Conservation (phyloP, 1,140 invertebrate species). For the Araneus ventricosus region DNA sequence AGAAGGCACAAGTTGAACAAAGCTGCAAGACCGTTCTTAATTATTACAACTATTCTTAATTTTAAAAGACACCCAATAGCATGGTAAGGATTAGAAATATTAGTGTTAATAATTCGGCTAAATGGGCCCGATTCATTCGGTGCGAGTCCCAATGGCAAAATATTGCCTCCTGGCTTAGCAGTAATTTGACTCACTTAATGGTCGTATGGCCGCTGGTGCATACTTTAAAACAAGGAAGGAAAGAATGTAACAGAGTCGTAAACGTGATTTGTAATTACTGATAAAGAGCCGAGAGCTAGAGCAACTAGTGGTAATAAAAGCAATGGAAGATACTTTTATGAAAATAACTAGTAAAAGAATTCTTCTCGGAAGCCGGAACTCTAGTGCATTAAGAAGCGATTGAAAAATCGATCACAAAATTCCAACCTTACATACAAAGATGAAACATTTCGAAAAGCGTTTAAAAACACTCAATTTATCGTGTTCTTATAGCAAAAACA, state of each 20-base stretch:
- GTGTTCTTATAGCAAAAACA: no score
- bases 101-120: background rate
- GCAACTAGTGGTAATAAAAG: background rate
- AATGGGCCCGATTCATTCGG: background rate
- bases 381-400: no score
- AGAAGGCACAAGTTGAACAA: background rate
- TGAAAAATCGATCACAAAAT: no score
- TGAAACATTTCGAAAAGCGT: no score
- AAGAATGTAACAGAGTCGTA: background rate
- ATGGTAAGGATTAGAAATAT: background rate
- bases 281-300: background rate
- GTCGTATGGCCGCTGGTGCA: background rate
- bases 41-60: background rate
- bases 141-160: slow-evolving; percentile 18
- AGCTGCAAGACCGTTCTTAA: background rate
- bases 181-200: slow-evolving; percentile 24
- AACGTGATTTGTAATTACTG: background rate
- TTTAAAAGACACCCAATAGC: background rate
- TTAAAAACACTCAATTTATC: no score
- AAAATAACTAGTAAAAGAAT: no score
- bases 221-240: background rate
- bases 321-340: background rate
- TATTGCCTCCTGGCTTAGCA: slow-evolving; percentile 5
- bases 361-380: no score
- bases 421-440: no score